Conservation (phyloP, 1,140 invertebrate genomes). For the Microplitis mediator region DNA sequence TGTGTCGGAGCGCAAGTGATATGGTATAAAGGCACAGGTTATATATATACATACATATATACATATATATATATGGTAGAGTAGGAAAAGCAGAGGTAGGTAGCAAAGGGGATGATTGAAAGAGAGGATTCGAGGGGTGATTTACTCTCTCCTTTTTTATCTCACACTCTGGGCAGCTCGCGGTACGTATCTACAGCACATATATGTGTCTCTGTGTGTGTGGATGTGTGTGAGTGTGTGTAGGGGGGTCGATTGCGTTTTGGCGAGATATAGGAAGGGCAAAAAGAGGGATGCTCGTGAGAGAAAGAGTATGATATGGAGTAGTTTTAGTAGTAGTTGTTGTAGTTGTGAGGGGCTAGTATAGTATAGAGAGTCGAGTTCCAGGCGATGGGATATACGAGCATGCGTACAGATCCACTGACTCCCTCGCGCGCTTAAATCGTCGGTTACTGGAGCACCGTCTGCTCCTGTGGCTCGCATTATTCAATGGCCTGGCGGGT, state of each 20-base stretch:
- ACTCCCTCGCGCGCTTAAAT: constrained; percentile 20
- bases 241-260: constrained; percentile 2
- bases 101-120: constrained; percentile 1
- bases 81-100: not conserved
- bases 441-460: constrained; percentile 20
- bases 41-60: no score
- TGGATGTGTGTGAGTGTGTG: not conserved
- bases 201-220: no score
- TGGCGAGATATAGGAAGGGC: not conserved
- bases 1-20: no score
- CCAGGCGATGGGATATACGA: not conserved
- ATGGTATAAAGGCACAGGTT: no score
- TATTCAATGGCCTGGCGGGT: constrained; percentile 22
- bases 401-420: constrained; percentile 18
- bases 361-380: constrained; percentile 1
- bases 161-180: no score
- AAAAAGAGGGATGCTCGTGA: not conserved
- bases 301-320: not conserved
- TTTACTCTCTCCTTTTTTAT: no score
- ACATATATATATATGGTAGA: no score
- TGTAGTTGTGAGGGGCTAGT: not conserved
- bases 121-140: not conserved
- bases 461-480: constrained; percentile 14
- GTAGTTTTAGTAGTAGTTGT: no score
- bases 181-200: no score